Percentiles rank a stretch among this genome's conserved stretches.
phyloP scores from a whole-genome alignment of 2,888 invertebrate species.

The Boloria euphrosyne region DNA sequence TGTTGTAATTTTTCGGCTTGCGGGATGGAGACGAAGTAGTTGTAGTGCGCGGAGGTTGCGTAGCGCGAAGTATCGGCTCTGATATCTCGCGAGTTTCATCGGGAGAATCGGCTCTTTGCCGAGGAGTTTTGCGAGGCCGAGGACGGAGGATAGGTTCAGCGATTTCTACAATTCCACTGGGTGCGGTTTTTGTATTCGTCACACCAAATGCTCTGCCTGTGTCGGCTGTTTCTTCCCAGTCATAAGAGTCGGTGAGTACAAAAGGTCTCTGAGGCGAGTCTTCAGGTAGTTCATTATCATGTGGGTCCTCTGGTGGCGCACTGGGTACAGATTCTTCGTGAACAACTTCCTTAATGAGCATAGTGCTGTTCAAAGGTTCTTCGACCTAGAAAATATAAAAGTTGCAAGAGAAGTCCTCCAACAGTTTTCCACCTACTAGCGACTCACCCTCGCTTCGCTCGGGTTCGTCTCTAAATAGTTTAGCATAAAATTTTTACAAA shows the following conservation, averaged over 20 bases:
- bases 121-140: constrained; percentile 80
- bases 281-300: constrained; percentile 73
- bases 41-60: constrained; percentile 58
- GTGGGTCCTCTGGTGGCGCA: constrained; percentile 54
- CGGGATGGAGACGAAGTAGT: constrained; percentile 59
- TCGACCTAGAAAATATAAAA: constrained; percentile 50
- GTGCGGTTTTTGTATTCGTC: constrained; percentile 73
- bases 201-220: constrained; percentile 85
- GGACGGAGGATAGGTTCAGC: constrained; percentile 88
- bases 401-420: too few species aligned
- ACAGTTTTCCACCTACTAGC: too few species aligned
- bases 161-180: constrained; percentile 83
- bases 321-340: constrained; percentile 57
- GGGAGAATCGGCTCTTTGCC: constrained; percentile 74
- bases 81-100: constrained; percentile 83
- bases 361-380: constrained; percentile 50
- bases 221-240: constrained; percentile 79
- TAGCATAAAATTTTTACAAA: too few species aligned
- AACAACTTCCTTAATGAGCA: constrained; percentile 48
- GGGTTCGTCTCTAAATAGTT: too few species aligned
- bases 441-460: too few species aligned
- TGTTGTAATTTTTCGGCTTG: constrained; percentile 74
- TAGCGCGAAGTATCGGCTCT: constrained; percentile 84
- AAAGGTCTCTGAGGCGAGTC: constrained; percentile 66
- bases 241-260: constrained; percentile 68